These are phyloP conservation scores for Ernsta delagoae DNA, from an alignment of 2,888 invertebrate genomes.

Conservation along the genomic window DNA sequence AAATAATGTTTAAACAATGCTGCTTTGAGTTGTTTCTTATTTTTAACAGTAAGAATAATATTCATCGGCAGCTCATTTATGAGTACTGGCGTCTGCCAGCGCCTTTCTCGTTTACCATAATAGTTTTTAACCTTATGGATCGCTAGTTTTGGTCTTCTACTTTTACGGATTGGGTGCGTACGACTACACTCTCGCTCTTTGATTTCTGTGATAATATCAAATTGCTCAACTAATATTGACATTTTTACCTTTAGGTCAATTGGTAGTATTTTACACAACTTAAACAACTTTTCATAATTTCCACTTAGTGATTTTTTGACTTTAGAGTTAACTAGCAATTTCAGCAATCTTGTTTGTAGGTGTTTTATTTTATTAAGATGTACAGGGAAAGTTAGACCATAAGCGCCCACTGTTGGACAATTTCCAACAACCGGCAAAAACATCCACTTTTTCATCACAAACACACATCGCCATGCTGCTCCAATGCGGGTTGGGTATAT, in stretches of 20 bases:
- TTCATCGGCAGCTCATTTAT: not conserved
- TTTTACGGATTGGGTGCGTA: not conserved
- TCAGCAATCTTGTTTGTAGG: not conserved
- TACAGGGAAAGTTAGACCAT: not conserved
- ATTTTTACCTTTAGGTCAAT: not conserved
- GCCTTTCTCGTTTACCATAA: not conserved
- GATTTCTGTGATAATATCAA: not conserved
- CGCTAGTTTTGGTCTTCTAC: not conserved
- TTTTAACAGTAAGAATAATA: not conserved
- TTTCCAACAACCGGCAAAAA: no score
- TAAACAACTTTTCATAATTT: not conserved
- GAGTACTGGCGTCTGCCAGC: not conserved
- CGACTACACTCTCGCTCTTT: not conserved
- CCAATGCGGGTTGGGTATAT: no score
- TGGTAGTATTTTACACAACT: not conserved
- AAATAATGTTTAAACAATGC: not conserved
- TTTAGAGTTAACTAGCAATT: not conserved
- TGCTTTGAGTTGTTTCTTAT: not conserved
- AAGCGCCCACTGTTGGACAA: not conserved
- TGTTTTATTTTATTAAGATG: slow-evolving; percentile 2
- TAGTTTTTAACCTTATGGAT: not conserved
- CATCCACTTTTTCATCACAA: not conserved
- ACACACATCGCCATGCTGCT: no score
- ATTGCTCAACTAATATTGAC: not conserved
- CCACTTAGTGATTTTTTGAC: not conserved